Conservation (phyloP, 1,140 invertebrate genomes). For the Drosophila ironensis region DNA sequence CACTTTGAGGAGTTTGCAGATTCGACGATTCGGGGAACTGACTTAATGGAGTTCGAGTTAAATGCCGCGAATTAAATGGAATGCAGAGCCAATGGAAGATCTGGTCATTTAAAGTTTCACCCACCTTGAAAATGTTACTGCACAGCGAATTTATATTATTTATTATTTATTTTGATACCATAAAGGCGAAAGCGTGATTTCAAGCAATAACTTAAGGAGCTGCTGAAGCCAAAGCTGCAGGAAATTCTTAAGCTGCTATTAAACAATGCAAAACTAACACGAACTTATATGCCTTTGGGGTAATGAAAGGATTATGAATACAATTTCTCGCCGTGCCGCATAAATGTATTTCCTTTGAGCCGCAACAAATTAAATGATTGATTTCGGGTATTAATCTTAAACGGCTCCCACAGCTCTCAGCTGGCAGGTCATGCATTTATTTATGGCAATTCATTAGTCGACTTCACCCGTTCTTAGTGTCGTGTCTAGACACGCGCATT, state of each 20-base stretch:
- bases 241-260: no score
- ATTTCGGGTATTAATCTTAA: neutral
- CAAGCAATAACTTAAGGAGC: no score
- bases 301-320: no score
- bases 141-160: no score
- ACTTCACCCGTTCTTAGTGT: neutral
- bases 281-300: no score
- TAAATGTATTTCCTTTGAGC: neutral
- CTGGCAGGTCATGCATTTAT: neutral
- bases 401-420: neutral
- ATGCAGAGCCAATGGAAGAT: slow-evolving; percentile 19
- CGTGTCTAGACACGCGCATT: slow-evolving; percentile 21
- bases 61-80: slow-evolving; percentile 58
- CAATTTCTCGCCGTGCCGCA: neutral
- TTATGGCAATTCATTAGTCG: slow-evolving; percentile 6
- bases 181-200: no score
- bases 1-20: slow-evolving; percentile 3
- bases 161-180: no score
- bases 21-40: neutral
- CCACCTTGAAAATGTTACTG: neutral
- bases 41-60: slow-evolving; percentile 33
- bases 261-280: no score
- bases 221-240: no score
- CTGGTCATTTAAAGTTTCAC: neutral
- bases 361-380: neutral